These are phyloP conservation scores for Ectemnius lituratus DNA, from an alignment of 2,888 invertebrate species.

Conservation along the genomic window DNA sequence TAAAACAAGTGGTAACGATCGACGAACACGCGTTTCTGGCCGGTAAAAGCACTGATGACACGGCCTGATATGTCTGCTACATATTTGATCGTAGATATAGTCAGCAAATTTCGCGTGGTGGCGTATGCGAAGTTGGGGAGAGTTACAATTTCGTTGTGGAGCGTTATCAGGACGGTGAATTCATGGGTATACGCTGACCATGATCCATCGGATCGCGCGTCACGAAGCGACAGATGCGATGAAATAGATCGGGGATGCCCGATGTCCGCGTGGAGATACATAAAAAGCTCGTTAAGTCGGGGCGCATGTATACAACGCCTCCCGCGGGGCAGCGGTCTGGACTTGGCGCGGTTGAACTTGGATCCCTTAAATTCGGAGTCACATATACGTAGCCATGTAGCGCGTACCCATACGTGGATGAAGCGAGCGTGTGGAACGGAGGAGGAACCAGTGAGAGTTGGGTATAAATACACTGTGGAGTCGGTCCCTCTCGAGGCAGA, in stretches of 20 bases:
- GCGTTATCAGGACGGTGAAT: slow-evolving; percentile 10
- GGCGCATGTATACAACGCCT: slow-evolving; percentile 48
- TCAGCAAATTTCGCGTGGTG: background rate
- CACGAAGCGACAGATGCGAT: slow-evolving; percentile 22
- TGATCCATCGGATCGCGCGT: slow-evolving; percentile 31
- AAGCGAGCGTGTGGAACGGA: slow-evolving; percentile 35
- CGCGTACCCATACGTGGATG: slow-evolving; percentile 37
- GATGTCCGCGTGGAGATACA: slow-evolving; percentile 46
- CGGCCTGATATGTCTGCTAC: too few species aligned
- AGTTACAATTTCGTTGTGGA: background rate
- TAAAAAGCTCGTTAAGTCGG: slow-evolving; percentile 62
- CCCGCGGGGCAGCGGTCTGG: slow-evolving; percentile 45
- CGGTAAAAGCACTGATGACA: too few species aligned
- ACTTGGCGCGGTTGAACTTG: slow-evolving; percentile 32
- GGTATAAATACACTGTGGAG: slow-evolving; percentile 70
- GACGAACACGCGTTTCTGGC: too few species aligned
- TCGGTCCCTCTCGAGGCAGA: slow-evolving; percentile 58
- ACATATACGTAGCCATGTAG: slow-evolving; percentile 36
- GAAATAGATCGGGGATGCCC: slow-evolving; percentile 34
- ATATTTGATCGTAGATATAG: background rate
- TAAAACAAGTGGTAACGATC: background rate
- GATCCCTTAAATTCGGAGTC: slow-evolving; percentile 62
- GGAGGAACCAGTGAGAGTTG: slow-evolving; percentile 68
- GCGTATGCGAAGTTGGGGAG: background rate
- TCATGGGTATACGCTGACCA: slow-evolving; percentile 6